Evolutionary conservation across 1,140 invertebrate genomes (phyloP).

Genomic region (Bicyclus anynana): DNA sequence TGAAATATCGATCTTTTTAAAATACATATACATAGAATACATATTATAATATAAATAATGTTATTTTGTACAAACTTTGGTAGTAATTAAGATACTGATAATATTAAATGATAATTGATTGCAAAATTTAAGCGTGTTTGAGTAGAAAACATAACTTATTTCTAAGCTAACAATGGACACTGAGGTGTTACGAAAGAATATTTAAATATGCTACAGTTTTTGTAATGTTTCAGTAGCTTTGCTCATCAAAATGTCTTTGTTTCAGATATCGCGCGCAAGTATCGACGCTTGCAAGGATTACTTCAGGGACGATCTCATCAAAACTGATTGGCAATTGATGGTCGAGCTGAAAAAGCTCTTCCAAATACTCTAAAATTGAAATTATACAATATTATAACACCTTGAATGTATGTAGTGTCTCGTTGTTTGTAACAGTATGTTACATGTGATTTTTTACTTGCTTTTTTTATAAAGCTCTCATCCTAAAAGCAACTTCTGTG

Average conservation of each 20-base stretch:
- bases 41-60: too few species aligned
- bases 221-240: not conserved
- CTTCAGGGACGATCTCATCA: constrained; percentile 97
- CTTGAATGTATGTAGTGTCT: not conserved
- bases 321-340: constrained; percentile 98
- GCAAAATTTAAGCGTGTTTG: too few species aligned
- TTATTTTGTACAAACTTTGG: too few species aligned
- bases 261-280: constrained; percentile 96
- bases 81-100: too few species aligned
- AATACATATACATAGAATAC: too few species aligned
- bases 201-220: too few species aligned
- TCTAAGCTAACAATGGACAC: too few species aligned
- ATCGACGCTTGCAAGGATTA: constrained; percentile 99
- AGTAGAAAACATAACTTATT: too few species aligned
- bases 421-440: constrained; percentile 1
- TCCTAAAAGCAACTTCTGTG: constrained; percentile 36
- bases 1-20: too few species aligned
- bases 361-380: constrained; percentile 85
- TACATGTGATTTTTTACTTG: constrained; percentile 26
- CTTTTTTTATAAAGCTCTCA: constrained; percentile 37
- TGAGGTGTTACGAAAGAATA: too few species aligned
- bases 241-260: constrained; percentile 55
- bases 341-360: constrained; percentile 99
- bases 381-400: not conserved
- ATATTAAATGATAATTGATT: too few species aligned